These are phyloP conservation scores for Notothenia coriiceps DNA, from an alignment of 2,113 vertebrate species.

Conservation along the genomic window DNA sequence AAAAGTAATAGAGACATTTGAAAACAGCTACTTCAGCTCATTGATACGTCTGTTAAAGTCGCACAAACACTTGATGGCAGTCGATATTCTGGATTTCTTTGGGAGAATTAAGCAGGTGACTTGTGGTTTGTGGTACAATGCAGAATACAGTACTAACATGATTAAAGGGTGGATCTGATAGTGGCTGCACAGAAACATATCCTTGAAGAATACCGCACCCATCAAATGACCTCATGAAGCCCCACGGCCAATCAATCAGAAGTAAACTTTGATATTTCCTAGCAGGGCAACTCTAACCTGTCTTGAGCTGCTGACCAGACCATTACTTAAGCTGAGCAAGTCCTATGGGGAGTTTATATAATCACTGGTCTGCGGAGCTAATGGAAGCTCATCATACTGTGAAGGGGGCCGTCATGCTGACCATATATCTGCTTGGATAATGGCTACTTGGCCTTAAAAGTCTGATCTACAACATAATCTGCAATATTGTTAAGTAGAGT, in stretches of 20 bases:
- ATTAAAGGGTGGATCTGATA: constrained; percentile 69
- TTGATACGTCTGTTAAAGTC: constrained; percentile 32
- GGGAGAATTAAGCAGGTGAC: constrained; percentile 66
- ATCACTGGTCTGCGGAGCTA: constrained; percentile 82
- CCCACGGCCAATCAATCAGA: constrained; percentile 53
- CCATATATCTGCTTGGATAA: constrained; percentile 83
- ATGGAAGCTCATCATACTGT: constrained; percentile 84
- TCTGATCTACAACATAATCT: constrained; percentile 88
- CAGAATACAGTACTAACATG: constrained; percentile 69
- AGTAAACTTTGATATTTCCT: constrained; percentile 72
- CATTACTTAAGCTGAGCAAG: constrained; percentile 79
- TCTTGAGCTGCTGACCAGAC: constrained; percentile 76
- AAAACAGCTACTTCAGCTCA: constrained; percentile 30
- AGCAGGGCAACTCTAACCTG: constrained; percentile 66
- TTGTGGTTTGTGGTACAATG: constrained; percentile 66
- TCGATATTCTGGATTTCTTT: constrained; percentile 52
- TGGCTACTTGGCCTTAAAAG: constrained; percentile 87
- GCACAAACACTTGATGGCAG: constrained; percentile 53
- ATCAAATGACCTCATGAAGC: constrained; percentile 50
- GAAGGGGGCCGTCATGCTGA: constrained; percentile 81
- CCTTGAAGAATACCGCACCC: constrained; percentile 38
- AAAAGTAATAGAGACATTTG: constrained; percentile 33
- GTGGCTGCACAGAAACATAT: constrained; percentile 41
- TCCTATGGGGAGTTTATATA: constrained; percentile 79
- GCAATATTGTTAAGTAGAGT: constrained; percentile 86